Percentiles rank a stretch among this genome's conserved stretches.
Conservation (phyloP, 2,888 invertebrate species). For the Schizotus pectinicornis region DNA sequence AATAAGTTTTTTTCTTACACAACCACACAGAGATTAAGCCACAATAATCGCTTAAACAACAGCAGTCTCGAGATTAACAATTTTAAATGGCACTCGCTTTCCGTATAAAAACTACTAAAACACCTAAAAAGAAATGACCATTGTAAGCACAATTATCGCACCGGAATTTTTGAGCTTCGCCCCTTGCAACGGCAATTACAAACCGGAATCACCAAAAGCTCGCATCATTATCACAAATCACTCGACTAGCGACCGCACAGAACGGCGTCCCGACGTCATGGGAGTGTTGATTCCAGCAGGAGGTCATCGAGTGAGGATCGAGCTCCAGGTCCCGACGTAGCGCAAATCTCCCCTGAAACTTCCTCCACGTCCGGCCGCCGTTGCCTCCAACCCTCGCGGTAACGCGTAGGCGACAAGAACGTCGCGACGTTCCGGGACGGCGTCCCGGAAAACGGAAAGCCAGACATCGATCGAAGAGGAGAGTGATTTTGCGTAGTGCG, state of each 20-base stretch:
- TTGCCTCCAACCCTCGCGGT: slow-evolving; percentile 8
- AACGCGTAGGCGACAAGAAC: slow-evolving; percentile 20
- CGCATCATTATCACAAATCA: slow-evolving; percentile 40
- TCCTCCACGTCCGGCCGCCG: slow-evolving; percentile 22
- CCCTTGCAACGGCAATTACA: slow-evolving; percentile 3
- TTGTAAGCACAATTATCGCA: background rate
- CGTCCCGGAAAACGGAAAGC: slow-evolving; percentile 32
- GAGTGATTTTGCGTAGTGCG: slow-evolving; percentile 38
- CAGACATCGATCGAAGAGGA: slow-evolving; percentile 37
- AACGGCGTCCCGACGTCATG: slow-evolving; percentile 12
- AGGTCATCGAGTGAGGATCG: slow-evolving; percentile 40
- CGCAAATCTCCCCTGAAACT: slow-evolving; percentile 16
- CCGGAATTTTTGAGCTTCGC: slow-evolving; percentile 3
- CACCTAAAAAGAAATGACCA: slow-evolving; percentile 4
- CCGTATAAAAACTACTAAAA: slow-evolving; percentile 15
- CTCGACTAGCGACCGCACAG: slow-evolving; percentile 34
- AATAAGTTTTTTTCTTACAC: background rate
- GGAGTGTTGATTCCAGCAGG: slow-evolving; percentile 38
- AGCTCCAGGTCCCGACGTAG: slow-evolving; percentile 39
- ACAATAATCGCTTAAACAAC: background rate
- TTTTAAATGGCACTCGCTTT: slow-evolving; percentile 17
- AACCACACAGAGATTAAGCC: slow-evolving; percentile 11
- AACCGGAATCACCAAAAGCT: slow-evolving; percentile 13
- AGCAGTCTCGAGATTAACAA: no score
- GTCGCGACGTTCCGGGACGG: slow-evolving; percentile 24